Conservation (phyloP, 2,113 vertebrate genomes). For the Carettochelys insculpta region DNA sequence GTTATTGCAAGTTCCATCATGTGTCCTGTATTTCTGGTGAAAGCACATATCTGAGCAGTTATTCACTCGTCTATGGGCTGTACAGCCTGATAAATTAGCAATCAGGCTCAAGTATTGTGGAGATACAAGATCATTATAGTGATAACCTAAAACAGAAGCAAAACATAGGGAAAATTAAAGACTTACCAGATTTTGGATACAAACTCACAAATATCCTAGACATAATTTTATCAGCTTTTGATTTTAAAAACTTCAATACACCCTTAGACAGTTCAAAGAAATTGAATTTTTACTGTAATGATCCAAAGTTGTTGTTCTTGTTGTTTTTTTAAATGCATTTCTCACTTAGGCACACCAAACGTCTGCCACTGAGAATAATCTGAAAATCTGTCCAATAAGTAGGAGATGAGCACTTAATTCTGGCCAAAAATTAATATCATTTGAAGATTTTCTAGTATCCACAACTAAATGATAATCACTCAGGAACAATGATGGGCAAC, state of each 20-base stretch:
- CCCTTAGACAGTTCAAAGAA: not conserved
- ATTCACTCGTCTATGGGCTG: slow-evolving; percentile 91
- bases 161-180: slow-evolving; percentile 25
- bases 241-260: not conserved
- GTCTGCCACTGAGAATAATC: not conserved
- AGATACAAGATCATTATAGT: slow-evolving; percentile 97
- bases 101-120: slow-evolving; percentile 94
- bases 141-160: slow-evolving; percentile 85
- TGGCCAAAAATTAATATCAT: not conserved
- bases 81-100: slow-evolving; percentile 96
- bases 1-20: slow-evolving; percentile 97
- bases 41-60: slow-evolving; percentile 99
- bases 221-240: not conserved
- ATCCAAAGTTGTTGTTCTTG: too few species aligned
- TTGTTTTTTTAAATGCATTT: too few species aligned
- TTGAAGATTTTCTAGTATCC: not conserved
- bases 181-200: not conserved
- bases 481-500: not conserved
- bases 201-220: not conserved
- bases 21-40: slow-evolving; percentile 95
- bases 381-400: not conserved
- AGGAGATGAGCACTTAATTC: not conserved
- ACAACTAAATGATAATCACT: not conserved
- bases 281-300: not conserved
- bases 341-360: not conserved